Percentiles rank a stretch among this genome's conserved stretches.
phyloP scores from a whole-genome alignment of 2,797 vertebrate species.

The Pelodytes ibericus region DNA sequence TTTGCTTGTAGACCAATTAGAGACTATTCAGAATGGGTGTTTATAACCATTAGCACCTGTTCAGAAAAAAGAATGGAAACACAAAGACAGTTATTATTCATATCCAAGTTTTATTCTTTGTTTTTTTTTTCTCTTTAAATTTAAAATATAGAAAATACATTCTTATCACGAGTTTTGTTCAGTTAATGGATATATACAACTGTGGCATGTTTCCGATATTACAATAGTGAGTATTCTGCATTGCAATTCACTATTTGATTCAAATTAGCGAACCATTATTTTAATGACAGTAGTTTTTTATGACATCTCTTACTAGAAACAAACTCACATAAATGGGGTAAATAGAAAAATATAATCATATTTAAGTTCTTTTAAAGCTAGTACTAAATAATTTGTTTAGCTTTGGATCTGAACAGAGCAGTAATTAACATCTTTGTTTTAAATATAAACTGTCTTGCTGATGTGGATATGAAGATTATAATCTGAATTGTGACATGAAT shows the following conservation, averaged over 20 bases:
- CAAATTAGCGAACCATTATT: no score
- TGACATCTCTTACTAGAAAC: no score
- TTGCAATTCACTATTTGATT: no score
- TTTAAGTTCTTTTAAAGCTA: no score
- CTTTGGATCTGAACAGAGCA: not conserved
- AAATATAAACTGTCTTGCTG: not conserved
- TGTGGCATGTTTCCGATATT: no score
- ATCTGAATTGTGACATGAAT: conserved; percentile 12
- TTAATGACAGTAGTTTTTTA: no score
- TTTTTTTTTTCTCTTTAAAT: not conserved
- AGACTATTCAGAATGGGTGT: conserved; percentile 55
- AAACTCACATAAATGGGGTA: no score
- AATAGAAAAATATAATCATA: no score
- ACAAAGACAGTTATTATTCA: not conserved
- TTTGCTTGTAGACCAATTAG: conserved; percentile 55
- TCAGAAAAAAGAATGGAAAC: not conserved
- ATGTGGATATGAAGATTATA: not conserved
- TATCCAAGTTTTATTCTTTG: not conserved
- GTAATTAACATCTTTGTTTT: not conserved
- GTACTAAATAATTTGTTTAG: not conserved
- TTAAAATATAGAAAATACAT: no score
- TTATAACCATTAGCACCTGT: conserved; percentile 21
- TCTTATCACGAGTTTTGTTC: no score
- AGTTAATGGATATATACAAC: no score
- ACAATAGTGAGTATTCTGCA: no score